phyloP scores from a whole-genome alignment of 2,113 vertebrate species.

The Corythoichthys haematopterus region DNA sequence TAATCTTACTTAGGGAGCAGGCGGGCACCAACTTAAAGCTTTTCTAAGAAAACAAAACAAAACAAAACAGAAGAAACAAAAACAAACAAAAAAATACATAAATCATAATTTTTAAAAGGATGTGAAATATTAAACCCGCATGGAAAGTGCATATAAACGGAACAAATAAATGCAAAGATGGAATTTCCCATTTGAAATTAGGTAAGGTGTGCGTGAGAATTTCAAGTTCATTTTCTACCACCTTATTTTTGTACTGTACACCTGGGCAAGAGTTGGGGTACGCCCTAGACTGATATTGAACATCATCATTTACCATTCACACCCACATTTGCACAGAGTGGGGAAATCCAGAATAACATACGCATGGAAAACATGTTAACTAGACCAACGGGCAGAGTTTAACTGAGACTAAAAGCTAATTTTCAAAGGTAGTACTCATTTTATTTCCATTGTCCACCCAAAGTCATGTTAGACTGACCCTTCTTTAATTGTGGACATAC shows the following conservation, averaged over 20 bases:
- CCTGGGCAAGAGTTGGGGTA: neutral
- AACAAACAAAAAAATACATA: no score
- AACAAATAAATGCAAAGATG: conserved; percentile 25
- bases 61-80: no score
- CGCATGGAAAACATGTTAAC: neutral
- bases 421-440: conserved; percentile 11
- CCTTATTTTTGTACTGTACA: neutral
- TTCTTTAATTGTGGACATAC: neutral
- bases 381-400: no score
- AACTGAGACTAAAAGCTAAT: conserved; percentile 1
- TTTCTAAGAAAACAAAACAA: neutral
- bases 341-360: neutral
- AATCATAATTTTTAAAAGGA: conserved; percentile 14
- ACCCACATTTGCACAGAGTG: conserved; percentile 2
- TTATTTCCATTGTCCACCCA: neutral
- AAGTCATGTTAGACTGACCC: conserved; percentile 3
- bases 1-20: conserved; percentile 24
- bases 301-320: neutral
- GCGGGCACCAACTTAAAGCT: conserved; percentile 11
- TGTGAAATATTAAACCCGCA: conserved; percentile 36
- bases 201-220: conserved; percentile 17
- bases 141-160: conserved; percentile 1
- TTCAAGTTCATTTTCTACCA: conserved; percentile 5
- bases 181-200: conserved; percentile 40
- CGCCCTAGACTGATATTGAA: neutral